Evolutionary conservation across 2,113 vertebrate genomes (phyloP).

Genomic region (Nymphicus hollandicus): DNA sequence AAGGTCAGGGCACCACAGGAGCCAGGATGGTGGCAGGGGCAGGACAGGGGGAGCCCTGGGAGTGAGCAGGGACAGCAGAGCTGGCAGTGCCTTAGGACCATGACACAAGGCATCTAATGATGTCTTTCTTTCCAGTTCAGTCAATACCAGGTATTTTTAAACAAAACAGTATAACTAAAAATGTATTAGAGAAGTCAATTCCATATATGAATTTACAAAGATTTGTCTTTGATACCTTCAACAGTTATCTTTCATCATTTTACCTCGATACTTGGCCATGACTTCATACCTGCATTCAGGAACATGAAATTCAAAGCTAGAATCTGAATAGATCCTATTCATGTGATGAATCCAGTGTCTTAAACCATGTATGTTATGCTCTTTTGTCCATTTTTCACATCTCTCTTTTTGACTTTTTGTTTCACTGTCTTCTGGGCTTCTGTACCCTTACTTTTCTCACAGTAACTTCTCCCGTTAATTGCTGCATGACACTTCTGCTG

Average conservation of each 20-base stretch:
- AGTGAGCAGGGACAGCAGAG: background rate
- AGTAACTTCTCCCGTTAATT: background rate
- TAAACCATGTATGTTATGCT: background rate
- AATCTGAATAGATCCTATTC: background rate
- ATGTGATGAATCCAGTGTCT: background rate
- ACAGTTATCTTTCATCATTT: background rate
- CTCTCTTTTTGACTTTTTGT: background rate
- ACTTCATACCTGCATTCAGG: background rate
- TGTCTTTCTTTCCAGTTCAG: background rate
- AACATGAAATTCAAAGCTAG: background rate
- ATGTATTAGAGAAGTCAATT: background rate
- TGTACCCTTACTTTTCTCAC: background rate
- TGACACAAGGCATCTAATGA: too few species aligned
- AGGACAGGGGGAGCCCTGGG: background rate
- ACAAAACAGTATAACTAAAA: background rate
- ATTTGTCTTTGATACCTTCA: background rate
- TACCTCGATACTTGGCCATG: background rate
- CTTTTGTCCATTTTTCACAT: background rate
- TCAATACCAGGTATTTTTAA: background rate
- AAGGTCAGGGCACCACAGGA: background rate
- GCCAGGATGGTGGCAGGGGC: accelerated
- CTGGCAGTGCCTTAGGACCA: background rate
- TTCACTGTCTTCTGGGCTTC: background rate
- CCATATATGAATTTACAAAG: background rate
- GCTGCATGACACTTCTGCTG: background rate